phyloP scores from a whole-genome alignment of 2,797 vertebrate genomes.

The Orestias chungarensis region DNA sequence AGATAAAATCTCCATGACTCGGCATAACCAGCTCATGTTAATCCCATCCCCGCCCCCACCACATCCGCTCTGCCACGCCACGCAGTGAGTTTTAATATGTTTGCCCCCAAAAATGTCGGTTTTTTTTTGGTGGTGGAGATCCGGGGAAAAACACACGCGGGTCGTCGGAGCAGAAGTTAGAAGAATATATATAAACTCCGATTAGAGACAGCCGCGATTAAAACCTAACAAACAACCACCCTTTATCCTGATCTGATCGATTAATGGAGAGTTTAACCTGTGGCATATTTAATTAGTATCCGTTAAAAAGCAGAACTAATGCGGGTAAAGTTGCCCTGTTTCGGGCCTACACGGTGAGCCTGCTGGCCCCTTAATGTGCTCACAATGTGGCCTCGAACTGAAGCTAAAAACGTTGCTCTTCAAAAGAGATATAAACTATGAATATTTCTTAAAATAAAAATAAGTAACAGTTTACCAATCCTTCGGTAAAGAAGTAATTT shows the following conservation, averaged over 20 bases:
- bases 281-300: neutral
- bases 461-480: no score
- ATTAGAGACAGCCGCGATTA: neutral
- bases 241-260: neutral
- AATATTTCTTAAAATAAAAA: no score
- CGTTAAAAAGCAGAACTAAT: neutral
- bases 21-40: constrained; percentile 70
- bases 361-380: constrained; percentile 35
- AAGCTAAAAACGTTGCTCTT: constrained; percentile 12
- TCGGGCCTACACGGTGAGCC: constrained; percentile 54
- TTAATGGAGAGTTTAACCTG: no score
- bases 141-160: neutral
- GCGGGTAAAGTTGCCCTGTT: constrained; percentile 41
- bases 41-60: constrained; percentile 71
- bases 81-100: neutral
- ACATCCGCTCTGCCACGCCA: constrained; percentile 32
- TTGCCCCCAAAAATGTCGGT: no score
- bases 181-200: constrained; percentile 21
- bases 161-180: constrained; percentile 17
- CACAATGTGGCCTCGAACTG: constrained; percentile 51
- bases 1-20: constrained; percentile 71
- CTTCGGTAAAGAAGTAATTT: neutral
- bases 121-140: no score
- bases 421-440: neutral
- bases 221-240: neutral